Conservation (phyloP, 37 sponge, comb jelly and placozoan genomes). For the Diacarnus erythraeanus region DNA sequence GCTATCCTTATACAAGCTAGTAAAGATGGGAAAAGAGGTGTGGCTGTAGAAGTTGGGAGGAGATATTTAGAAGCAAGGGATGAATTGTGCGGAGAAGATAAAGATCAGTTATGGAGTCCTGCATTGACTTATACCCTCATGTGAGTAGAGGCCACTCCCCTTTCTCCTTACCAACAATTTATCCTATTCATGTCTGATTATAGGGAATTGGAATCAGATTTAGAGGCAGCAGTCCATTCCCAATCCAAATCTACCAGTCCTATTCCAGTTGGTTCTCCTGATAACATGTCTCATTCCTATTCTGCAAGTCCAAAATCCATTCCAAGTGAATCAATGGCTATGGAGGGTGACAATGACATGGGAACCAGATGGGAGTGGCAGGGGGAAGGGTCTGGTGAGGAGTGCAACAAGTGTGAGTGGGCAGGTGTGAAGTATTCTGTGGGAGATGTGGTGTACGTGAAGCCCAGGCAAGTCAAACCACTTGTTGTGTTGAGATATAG, state of each 20-base stretch:
- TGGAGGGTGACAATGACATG: not conserved
- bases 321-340: not conserved
- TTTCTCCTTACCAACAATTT: not conserved
- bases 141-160: not conserved
- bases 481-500: not conserved
- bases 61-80: conserved; percentile 55
- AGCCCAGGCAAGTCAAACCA: not conserved
- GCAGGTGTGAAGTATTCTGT: conserved; percentile 24
- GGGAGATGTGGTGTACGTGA: conserved; percentile 61
- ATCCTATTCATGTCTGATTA: not conserved
- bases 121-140: conserved; percentile 37
- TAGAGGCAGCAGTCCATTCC: not conserved
- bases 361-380: not conserved
- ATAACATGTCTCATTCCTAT: not conserved
- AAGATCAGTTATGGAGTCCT: conserved; percentile 55
- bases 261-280: not conserved
- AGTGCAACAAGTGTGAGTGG: conserved; percentile 11
- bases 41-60: conserved; percentile 33
- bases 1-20: conserved; percentile 37
- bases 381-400: conserved; percentile 8
- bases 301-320: not conserved
- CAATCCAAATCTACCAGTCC: conserved; percentile 6
- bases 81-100: conserved; percentile 41
- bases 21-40: not conserved
- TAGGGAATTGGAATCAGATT: conserved; percentile 22